Evolutionary conservation across 2,888 invertebrate genomes (phyloP).

Genomic region (Lasius platythorax): DNA sequence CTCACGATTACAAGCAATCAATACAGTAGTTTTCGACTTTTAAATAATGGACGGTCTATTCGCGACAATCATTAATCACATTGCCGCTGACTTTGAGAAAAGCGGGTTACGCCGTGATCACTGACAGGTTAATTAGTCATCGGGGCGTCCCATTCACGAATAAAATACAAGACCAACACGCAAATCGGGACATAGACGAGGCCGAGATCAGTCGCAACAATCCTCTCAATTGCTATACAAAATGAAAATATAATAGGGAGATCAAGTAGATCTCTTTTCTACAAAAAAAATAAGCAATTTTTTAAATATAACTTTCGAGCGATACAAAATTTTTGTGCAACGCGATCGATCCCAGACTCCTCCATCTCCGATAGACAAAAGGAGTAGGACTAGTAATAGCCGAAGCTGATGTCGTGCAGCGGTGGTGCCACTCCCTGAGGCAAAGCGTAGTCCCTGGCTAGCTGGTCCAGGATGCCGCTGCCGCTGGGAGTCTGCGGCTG

Average conservation of each 20-base stretch:
- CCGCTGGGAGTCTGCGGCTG: constrained; percentile 82
- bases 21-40: constrained; percentile 27
- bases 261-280: neutral
- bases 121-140: constrained; percentile 9
- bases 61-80: constrained; percentile 39
- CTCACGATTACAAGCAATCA: neutral
- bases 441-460: constrained; percentile 93
- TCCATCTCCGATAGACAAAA: constrained; percentile 37
- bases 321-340: neutral
- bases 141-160: constrained; percentile 52
- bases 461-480: constrained; percentile 91
- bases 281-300: neutral
- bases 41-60: constrained; percentile 16
- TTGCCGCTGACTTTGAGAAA: constrained; percentile 5
- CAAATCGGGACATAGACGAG: constrained; percentile 42
- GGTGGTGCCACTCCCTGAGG: constrained; percentile 90
- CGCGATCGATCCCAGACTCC: constrained; percentile 21
- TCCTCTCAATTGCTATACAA: neutral
- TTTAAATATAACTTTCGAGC: neutral
- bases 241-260: neutral
- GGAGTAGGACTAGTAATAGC: constrained; percentile 88
- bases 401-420: constrained; percentile 94
- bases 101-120: constrained; percentile 23
- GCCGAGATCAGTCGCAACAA: constrained; percentile 17
- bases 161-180: constrained; percentile 61